These are phyloP conservation scores for Eumaeus atala DNA, from an alignment of 1,140 invertebrate genomes.

Conservation along the genomic window DNA sequence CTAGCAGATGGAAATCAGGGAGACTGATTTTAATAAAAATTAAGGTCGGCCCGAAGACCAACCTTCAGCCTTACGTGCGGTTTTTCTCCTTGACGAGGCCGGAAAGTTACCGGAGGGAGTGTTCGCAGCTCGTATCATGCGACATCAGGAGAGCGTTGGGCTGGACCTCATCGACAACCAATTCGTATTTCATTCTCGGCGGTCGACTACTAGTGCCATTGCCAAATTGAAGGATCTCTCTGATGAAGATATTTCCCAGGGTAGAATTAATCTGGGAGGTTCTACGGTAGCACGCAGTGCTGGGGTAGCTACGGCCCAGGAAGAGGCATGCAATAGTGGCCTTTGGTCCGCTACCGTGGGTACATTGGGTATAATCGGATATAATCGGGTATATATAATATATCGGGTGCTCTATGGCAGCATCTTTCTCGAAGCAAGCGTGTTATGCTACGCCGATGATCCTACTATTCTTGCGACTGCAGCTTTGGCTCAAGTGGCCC, in stretches of 20 bases:
- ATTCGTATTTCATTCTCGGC: not conserved
- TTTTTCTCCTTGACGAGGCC: not conserved
- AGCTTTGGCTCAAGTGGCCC: no score
- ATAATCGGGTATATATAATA: no score
- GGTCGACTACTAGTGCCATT: not conserved
- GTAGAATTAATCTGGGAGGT: not conserved
- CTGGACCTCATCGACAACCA: not conserved
- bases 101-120: not conserved
- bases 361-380: no score
- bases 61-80: not conserved
- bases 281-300: not conserved
- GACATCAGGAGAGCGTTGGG: slow-evolving; percentile 1
- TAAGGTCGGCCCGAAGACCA: not conserved
- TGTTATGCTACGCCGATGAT: no score
- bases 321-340: no score
- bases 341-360: no score
- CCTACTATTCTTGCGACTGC: no score
- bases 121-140: not conserved
- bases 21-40: not conserved
- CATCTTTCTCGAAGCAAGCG: no score
- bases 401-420: no score
- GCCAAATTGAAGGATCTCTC: not conserved
- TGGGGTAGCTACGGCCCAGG: no score
- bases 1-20: not conserved
- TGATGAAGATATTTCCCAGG: not conserved